Conservation (phyloP, 2,797 vertebrate species). For the Geotrypetes seraphini region DNA sequence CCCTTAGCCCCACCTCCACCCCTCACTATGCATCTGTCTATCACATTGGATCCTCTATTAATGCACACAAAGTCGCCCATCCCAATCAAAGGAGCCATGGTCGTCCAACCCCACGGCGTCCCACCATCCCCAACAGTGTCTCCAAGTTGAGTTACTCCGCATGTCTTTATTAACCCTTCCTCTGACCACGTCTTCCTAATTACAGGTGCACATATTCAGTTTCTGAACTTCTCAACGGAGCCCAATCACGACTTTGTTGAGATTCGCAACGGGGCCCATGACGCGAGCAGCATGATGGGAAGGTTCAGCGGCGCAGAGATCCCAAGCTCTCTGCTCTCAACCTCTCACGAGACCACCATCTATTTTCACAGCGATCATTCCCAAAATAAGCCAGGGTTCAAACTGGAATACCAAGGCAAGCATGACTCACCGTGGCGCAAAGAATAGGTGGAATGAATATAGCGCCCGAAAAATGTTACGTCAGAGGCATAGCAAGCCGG, state of each 20-base stretch:
- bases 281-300: constrained; percentile 85
- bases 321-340: constrained; percentile 80
- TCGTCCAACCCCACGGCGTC: too few species aligned
- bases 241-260: constrained; percentile 95
- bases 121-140: too few species aligned
- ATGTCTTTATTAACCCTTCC: too few species aligned
- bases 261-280: constrained; percentile 86
- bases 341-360: constrained; percentile 83
- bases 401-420: constrained; percentile 91
- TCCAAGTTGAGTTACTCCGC: too few species aligned
- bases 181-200: too few species aligned
- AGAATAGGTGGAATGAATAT: neutral
- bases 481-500: neutral
- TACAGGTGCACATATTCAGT: constrained; percentile 86
- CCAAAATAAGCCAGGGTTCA: constrained; percentile 92
- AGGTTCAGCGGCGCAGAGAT: constrained; percentile 81
- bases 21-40: too few species aligned
- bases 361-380: constrained; percentile 97
- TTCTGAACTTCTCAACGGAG: constrained; percentile 93
- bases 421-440: fast-evolving
- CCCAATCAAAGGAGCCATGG: too few species aligned
- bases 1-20: too few species aligned
- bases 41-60: too few species aligned
- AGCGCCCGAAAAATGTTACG: neutral
- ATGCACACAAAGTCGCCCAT: too few species aligned